Conservation (phyloP, 2,113 vertebrate species). For the Labeo rohita region DNA sequence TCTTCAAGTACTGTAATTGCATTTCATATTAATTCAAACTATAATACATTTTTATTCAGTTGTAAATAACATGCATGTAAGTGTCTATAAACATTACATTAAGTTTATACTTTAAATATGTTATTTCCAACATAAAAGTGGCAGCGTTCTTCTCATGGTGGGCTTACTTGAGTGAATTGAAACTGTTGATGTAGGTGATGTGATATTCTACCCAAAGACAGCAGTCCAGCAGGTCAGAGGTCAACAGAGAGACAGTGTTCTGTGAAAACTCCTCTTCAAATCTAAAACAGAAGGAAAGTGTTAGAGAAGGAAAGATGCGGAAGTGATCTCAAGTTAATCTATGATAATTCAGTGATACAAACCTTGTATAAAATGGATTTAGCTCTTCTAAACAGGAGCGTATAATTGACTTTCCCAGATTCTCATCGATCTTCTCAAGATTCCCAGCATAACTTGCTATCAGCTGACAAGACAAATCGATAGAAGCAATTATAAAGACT, state of each 20-base stretch:
- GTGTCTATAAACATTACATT: background rate
- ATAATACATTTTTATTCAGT: background rate
- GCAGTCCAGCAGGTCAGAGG: slow-evolving; percentile 52
- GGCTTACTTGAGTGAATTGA: slow-evolving; percentile 73
- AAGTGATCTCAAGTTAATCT: background rate
- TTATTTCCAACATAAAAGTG: background rate
- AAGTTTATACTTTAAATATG: background rate
- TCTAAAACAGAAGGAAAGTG: slow-evolving; percentile 54
- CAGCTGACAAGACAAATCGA: slow-evolving; percentile 37
- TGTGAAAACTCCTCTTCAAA: slow-evolving; percentile 62
- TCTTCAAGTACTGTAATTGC: background rate
- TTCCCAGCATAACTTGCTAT: background rate
- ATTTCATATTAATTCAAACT: background rate
- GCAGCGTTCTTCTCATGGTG: background rate
- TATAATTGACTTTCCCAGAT: slow-evolving; percentile 34
- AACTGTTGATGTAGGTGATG: slow-evolving; percentile 76
- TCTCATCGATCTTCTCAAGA: slow-evolving; percentile 39
- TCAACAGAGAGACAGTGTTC: slow-evolving; percentile 40
- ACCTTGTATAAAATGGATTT: slow-evolving; percentile 52
- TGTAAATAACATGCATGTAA: background rate
- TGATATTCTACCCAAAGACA: slow-evolving; percentile 65
- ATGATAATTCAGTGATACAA: slow-evolving; percentile 1
- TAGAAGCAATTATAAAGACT: background rate
- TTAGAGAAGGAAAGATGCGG: background rate
- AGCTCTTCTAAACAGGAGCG: slow-evolving; percentile 46